A percentile compares a stretch with the other conserved stretches of the same genome.
phyloP scores from a whole-genome alignment of 2,888 invertebrate genomes.

The Brenthis hecate region DNA sequence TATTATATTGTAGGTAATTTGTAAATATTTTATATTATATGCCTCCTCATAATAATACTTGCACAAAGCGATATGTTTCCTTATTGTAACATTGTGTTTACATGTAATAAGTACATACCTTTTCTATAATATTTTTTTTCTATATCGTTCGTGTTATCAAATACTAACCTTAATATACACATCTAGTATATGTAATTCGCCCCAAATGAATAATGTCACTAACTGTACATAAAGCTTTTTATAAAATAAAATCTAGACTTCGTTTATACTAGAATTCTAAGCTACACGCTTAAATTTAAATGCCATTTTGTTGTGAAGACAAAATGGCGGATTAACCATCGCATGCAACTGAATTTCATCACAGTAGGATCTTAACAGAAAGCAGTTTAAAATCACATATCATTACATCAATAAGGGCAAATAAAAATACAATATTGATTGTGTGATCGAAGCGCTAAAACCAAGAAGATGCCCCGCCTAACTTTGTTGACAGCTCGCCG shows the following conservation, averaged over 20 bases:
- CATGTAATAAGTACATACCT: constrained; percentile 49
- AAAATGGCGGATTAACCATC: constrained; percentile 57
- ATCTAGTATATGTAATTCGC: constrained; percentile 69
- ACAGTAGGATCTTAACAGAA: constrained; percentile 51
- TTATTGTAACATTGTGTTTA: constrained; percentile 77
- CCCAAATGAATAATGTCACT: constrained; percentile 69
- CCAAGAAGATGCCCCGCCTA: constrained; percentile 93
- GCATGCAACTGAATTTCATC: constrained; percentile 65
- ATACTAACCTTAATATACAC: constrained; percentile 77
- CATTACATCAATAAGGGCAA: constrained; percentile 58
- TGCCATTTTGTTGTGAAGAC: constrained; percentile 57
- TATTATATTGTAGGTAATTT: constrained; percentile 29
- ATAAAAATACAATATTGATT: constrained; percentile 51
- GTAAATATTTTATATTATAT: constrained; percentile 59
- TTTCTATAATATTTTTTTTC: constrained; percentile 58
- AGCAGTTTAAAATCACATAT: constrained; percentile 51
- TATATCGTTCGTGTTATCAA: constrained; percentile 74
- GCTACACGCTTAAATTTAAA: constrained; percentile 67
- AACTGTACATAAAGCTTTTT: constrained; percentile 79
- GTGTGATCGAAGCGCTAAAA: constrained; percentile 81
- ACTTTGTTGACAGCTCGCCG: constrained; percentile 93
- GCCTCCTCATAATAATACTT: constrained; percentile 56
- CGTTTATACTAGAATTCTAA: constrained; percentile 68
- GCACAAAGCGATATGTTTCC: constrained; percentile 80
- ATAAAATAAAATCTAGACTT: constrained; percentile 78